Base-by-base conservation (phyloP, 2,888 invertebrate genomes). In the Psylliodes chrysocephalus region DNA sequence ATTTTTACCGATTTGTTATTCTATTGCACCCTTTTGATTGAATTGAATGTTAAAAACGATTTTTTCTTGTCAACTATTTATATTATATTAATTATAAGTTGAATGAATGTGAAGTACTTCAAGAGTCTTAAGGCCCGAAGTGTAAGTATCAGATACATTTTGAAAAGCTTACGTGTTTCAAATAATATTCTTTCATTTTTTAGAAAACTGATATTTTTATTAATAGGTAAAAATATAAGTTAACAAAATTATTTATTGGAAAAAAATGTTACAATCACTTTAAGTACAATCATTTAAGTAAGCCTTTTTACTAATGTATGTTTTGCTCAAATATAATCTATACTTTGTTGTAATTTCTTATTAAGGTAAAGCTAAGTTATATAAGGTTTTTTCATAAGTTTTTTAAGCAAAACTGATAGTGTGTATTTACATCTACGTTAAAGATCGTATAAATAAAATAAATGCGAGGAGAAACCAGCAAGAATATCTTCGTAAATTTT, bases 241-340 rank as follows among this genome's bases (percentile, higher is more conserved):
- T 15, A 22, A 53, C 14, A 19, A 18, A 17, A 14, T 38, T 17
- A 25, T 54, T 42, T 42, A 28, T 28, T 47, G 14, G 30, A 57
- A 38, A 56, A 44, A 56, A 44, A 56, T 51, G 54, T 60, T 47
- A 65, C 61, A 65, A 65, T 65, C 65, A 65, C 49, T 65, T 61
- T 65, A 25, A 33, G 65, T 65, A 65, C 61, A 65, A 65, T 65
- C 65, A 65, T 65, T 57, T 57, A 47, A 35, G 46, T 47, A 57
- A 47, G 57, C 57, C 47, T 47, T 35, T 47, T 57, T 60, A 40
- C 33, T 42, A 25, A 47, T 8, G 35, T 57, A 47, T 57, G 46
- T 57, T 57, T 57, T 57, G 57, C 57, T 57, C 57, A 57, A 57
- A 47, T 38, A 46, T 15, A 38, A 33, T 53, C 40, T 53, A 53